Base-by-base conservation (phyloP, 2,113 vertebrate species). In the Archocentrus centrarchus region DNA sequence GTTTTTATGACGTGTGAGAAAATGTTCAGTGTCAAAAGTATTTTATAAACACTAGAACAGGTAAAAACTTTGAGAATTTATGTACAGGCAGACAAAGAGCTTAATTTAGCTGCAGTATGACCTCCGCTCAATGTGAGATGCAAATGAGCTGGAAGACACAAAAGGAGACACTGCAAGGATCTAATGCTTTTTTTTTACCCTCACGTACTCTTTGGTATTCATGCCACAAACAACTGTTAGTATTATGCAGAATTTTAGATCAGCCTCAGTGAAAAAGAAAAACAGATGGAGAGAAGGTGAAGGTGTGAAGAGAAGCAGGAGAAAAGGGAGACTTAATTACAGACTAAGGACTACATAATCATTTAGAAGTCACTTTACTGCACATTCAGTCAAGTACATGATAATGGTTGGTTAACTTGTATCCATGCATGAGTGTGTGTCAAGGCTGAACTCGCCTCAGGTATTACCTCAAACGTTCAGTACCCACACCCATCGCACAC, bases 71-170 rank as follows among this genome's bases (percentile, higher is more conserved):
- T 81, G 53, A 13, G 37, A 64, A 83, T 88, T 39, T 77, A 85
- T 59, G 20, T 17, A 47, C 75, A 41, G 44, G n/a, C 47, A 58
- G 22, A 77, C 6, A 20, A 66, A 44, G 24, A 39, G 37, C 30
- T 85, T 62, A 35, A 80, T 82, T 83, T 83, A 88, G 76, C 59
- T 50, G 0, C n/a, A 27, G 10, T 32, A 32, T 63, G 70, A 88
- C 86, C 78, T 86, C 77, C 47, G 39, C 75, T 77, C 77, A 81
- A 84, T 70, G 86, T 81, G 58, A 80, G 88, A 86, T 92, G 66
- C 57, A 85, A 88, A 92, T 87, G 22, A 59, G 64, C 59, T 24
- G 0, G 2, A 22, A 83, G 87, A 90, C 81, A 89, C 24, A 39
- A 86, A 82, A 88, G 80, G 85, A 80, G 80, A 88, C 41, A 58